Base-by-base conservation (phyloP, 2,888 invertebrate species). In the Agonopterix alstromeriana region DNA sequence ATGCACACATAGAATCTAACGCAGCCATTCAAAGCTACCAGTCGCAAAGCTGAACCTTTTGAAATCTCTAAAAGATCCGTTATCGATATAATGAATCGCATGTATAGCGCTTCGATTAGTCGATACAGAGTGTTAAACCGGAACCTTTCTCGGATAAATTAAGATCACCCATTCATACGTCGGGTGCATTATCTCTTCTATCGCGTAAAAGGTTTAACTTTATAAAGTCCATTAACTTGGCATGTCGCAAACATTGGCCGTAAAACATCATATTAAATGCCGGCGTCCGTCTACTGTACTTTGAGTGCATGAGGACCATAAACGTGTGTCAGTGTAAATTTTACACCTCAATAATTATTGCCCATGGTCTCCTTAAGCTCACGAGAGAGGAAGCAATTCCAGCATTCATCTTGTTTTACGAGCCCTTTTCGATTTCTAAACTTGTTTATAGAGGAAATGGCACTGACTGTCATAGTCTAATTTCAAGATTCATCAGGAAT, bases 101-200 rank as follows among this genome's bases (percentile, higher is more conserved):
- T 74, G 71, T 71, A 71, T 71, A 72, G 71, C 74, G 74, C 81
- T 77, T 82, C 78, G 79, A 82, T 82, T 79, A 80, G 74, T 73
- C 68, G 73, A 73, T 70, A 70, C 60, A 52, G 66, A 76, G 76
- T 80, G 77, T 77, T 78, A 77, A 38, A 75, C 74, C 79, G 80
- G 77, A 78, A 79, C 77, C 77, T 74, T 71, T 77, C 77, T 73
- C 72, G 73, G 75, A 78, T 84, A 82, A 84, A 82, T 86, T 84
- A 85, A 84, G 82, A 85, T 80, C 83, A 82, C 77, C 86, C 77
- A 86, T 87, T 86, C 83, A 87, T 77, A 73, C 62, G 84, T 83
- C 82, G 68, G 69, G 65, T 61, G 69, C 70, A 77, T 81, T 83
- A 83, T 82, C 82, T 77, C 63, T 61, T 40, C 51, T 66, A 77